Conservation (phyloP, 2,797 vertebrate species). For the Anguilla anguilla region DNA sequence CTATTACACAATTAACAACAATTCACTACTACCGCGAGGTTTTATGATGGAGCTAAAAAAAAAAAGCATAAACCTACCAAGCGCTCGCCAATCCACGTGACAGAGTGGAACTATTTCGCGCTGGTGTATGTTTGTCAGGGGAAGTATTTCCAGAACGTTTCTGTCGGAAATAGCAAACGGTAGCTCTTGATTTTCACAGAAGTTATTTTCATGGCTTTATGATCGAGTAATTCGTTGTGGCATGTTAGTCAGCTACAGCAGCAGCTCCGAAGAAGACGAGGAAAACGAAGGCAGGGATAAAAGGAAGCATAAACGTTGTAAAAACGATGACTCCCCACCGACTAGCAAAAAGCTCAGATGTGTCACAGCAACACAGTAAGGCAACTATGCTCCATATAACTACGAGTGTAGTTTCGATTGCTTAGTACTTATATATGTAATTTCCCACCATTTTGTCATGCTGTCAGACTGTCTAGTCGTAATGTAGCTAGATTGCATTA, state of each 20-base stretch:
- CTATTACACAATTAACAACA: too few relatives aligned
- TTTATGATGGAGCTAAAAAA: too few relatives aligned
- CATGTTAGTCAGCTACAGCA: constrained; percentile 78
- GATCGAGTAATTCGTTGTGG: background rate
- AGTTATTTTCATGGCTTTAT: background rate
- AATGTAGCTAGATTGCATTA: too few relatives aligned
- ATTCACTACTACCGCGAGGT: background rate
- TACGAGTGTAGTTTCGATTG: background rate
- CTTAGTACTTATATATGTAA: too few relatives aligned
- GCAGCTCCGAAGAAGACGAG: constrained; percentile 73
- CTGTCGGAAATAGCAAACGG: background rate
- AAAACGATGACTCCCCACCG: constrained; percentile 20
- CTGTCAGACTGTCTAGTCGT: too few relatives aligned
- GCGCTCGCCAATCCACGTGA: background rate
- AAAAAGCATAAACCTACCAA: background rate
- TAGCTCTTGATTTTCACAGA: background rate
- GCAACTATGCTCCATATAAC: background rate
- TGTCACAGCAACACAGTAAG: constrained; percentile 45
- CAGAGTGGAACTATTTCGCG: background rate
- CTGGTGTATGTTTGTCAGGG: background rate
- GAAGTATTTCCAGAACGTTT: background rate
- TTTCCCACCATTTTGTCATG: background rate
- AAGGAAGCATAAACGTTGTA: constrained; percentile 36
- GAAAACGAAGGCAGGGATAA: constrained; percentile 16
- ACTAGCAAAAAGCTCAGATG: constrained; percentile 58